Evolutionary conservation across 2,797 vertebrate genomes (phyloP).

Genomic region (Pipistrellus pipistrellus): DNA sequence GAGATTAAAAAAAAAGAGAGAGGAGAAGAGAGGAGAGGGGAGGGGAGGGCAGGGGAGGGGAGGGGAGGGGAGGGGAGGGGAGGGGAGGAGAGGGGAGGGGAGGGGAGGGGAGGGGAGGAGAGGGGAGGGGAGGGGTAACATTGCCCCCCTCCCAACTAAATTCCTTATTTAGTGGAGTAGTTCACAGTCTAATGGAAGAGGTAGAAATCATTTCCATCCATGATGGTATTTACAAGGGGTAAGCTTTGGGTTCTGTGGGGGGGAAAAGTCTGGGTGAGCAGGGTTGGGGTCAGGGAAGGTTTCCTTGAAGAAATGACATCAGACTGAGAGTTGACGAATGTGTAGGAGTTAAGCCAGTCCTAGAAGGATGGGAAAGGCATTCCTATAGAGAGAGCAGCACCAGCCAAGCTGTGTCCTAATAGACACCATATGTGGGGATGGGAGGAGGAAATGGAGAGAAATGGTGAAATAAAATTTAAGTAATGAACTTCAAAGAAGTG

Average conservation of each 20-base stretch:
- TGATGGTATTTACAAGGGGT: not conserved
- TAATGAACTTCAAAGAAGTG: not conserved
- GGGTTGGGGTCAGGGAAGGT: not conserved
- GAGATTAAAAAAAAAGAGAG: not conserved
- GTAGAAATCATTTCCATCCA: not conserved
- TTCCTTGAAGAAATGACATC: not conserved
- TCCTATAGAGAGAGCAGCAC: rapidly evolving
- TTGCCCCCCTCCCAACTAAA: not conserved
- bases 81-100: rapidly evolving
- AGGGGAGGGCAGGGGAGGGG: no score
- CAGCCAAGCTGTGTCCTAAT: not conserved
- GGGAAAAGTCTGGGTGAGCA: not conserved
- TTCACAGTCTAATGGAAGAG: not conserved
- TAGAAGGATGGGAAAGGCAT: not conserved
- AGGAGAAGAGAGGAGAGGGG: rapidly evolving
- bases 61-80: no score
- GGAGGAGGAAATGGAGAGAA: not conserved
- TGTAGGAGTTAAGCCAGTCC: not conserved
- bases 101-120: no score
- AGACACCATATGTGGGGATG: rapidly evolving
- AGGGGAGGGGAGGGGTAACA: not conserved
- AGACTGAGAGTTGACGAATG: not conserved
- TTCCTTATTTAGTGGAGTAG: not conserved
- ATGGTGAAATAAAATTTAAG: not conserved
- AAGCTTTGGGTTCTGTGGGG: not conserved